Evolutionary conservation across 2,888 invertebrate genomes (phyloP), one percentile per base, ranked within the genome.

Genomic region (Actias luna): DNA sequence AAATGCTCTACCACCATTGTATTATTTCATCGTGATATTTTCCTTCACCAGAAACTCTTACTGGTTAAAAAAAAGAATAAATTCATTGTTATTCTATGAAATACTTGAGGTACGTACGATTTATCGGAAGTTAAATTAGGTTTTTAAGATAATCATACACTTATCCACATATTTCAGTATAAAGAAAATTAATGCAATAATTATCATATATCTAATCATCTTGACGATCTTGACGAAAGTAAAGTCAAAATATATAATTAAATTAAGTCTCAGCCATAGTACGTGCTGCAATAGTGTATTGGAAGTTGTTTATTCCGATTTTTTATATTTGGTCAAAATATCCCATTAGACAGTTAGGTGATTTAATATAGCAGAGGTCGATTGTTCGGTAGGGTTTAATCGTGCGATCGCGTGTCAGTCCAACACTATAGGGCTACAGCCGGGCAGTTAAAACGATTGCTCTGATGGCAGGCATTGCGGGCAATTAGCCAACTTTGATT

Each of bases 401-500:
- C 72, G 72, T 70, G 70, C 69, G 65, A 73, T 73, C 68, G 73
- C 73, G 73, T 73, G 71, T 63, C 65, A 35, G 60, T 60, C 66
- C 67, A 68, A 63, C 66, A 42, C 59, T 39, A 42, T 29, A 27
- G 27, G 36, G 27, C 16, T 39, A 59, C 35, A 25, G 55, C 22
- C 29, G 50, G 61, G 62, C 61, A 61, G 67, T 67, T 62, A 60
- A 60, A 64, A 65, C 63, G 65, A 67, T 69, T 65, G 67, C 64
- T 65, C 64, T 65, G 65, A 67, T 65, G 69, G 67, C 67, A 65
- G 69, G 35, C 58, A 31, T 50, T 58, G 62, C 57, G 46, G 60
- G 71, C 72, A 72, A 71, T 73, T 73, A 71, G 67, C 70, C 65
- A 67, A 69, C 67, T 69, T 68, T 70, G 69, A 73, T 73, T 73